phyloP scores from a whole-genome alignment of 1,140 invertebrate genomes.

The Parasteatoda tepidariorum region DNA sequence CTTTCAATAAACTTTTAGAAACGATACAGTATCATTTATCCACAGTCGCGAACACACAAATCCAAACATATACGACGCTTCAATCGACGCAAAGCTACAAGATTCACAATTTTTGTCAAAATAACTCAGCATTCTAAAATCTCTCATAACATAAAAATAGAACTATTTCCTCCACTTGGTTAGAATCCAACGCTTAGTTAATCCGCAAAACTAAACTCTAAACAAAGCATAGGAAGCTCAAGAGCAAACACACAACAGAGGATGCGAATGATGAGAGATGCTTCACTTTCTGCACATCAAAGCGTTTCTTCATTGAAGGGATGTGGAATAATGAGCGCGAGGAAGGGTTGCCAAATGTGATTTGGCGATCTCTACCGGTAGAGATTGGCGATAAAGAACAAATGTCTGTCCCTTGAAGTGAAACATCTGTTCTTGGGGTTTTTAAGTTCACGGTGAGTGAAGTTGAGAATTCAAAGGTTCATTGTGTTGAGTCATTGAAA shows the following conservation, averaged over 20 bases:
- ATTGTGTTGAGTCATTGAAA: neutral
- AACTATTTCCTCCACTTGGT: no score
- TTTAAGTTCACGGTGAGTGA: neutral
- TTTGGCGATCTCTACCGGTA: neutral
- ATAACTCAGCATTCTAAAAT: no score
- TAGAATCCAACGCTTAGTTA: no score
- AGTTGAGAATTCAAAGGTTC: neutral
- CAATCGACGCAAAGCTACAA: no score
- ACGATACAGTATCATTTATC: no score
- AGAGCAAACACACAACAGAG: conserved; percentile 3
- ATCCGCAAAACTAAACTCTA: conserved; percentile 2
- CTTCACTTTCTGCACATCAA: neutral
- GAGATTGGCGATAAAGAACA: neutral
- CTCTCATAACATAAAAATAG: no score
- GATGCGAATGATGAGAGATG: neutral
- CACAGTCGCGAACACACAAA: no score
- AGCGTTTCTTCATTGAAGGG: neutral
- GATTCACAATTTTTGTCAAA: no score
- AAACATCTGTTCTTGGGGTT: neutral
- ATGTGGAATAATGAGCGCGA: neutral
- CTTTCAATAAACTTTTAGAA: no score
- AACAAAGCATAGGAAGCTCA: conserved; percentile 30
- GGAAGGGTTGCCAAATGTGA: neutral
- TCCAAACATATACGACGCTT: no score
- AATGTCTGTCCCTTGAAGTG: neutral